phyloP scores from a whole-genome alignment of 1,140 invertebrate genomes.

The Nasonia giraulti region DNA sequence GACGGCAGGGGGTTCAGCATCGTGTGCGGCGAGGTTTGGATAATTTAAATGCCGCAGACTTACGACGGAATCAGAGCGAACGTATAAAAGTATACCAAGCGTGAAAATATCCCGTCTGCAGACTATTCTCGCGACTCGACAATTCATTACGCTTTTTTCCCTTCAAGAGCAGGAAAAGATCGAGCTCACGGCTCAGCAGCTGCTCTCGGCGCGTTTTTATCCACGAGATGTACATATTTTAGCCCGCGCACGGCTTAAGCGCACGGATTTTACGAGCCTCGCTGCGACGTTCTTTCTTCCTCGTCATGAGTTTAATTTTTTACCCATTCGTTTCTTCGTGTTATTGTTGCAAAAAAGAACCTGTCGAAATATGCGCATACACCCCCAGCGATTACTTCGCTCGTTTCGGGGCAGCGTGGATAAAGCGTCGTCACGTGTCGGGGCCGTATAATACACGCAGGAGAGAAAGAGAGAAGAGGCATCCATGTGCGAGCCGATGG shows the following conservation, averaged over 20 bases:
- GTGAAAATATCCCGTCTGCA: slow-evolving; percentile 13
- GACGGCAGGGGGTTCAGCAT: too few species aligned
- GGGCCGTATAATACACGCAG: neutral
- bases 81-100: slow-evolving; percentile 20
- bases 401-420: slow-evolving; percentile 59
- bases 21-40: neutral
- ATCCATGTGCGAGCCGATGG: slow-evolving; percentile 55
- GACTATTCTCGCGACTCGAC: slow-evolving; percentile 55
- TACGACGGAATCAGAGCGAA: neutral
- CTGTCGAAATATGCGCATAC: neutral
- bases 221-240: slow-evolving; percentile 67
- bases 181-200: slow-evolving; percentile 65
- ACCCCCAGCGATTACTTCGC: neutral
- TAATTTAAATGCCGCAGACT: neutral
- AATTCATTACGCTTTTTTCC: slow-evolving; percentile 66
- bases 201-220: slow-evolving; percentile 69
- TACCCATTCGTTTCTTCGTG: too few species aligned
- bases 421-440: slow-evolving; percentile 64
- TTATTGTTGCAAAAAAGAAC: neutral
- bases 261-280: slow-evolving; percentile 65
- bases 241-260: slow-evolving; percentile 65
- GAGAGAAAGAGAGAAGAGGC: neutral
- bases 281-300: slow-evolving; percentile 5
- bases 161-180: slow-evolving; percentile 34
- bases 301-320: neutral